phyloP scores from a whole-genome alignment of 2,888 invertebrate genomes.

The Meteorus cinctellus region DNA sequence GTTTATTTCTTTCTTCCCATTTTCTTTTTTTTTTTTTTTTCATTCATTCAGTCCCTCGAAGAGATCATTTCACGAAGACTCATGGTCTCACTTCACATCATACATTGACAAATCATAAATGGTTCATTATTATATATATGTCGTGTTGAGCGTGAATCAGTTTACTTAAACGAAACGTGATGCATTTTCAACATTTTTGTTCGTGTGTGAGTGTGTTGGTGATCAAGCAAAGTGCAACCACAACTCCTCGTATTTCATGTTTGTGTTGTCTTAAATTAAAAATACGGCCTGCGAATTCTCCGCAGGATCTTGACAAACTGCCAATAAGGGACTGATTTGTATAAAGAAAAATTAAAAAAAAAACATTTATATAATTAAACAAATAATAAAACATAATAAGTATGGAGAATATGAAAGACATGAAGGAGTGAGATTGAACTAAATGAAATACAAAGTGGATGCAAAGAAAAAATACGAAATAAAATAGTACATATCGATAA shows the following conservation, averaged over 20 bases:
- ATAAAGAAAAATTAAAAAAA: constrained; percentile 45
- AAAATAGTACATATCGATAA: background rate
- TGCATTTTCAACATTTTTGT: background rate
- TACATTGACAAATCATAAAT: constrained; percentile 16
- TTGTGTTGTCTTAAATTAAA: constrained; percentile 57
- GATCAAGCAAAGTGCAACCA: constrained; percentile 44
- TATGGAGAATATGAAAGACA: constrained; percentile 43
- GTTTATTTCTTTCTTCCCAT: constrained; percentile 28
- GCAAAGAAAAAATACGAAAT: background rate
- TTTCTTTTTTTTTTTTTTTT: constrained; percentile 46
- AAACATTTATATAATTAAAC: constrained; percentile 37
- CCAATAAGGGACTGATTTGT: constrained; percentile 61
- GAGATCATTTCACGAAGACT: constrained; percentile 61
- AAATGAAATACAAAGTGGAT: constrained; percentile 8
- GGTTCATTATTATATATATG: background rate
- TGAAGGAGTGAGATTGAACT: constrained; percentile 34
- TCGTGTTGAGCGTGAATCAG: background rate
- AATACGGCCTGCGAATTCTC: constrained; percentile 65
- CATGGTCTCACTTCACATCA: constrained; percentile 34
- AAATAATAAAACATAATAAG: constrained; percentile 47
- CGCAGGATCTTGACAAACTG: constrained; percentile 62
- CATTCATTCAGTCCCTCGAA: constrained; percentile 59
- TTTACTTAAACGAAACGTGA: constrained; percentile 35
- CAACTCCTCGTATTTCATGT: constrained; percentile 54
- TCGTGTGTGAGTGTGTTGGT: background rate